These are phyloP conservation scores for Diarsia brunnea DNA, from an alignment of 2,888 invertebrate genomes.

Conservation along the genomic window DNA sequence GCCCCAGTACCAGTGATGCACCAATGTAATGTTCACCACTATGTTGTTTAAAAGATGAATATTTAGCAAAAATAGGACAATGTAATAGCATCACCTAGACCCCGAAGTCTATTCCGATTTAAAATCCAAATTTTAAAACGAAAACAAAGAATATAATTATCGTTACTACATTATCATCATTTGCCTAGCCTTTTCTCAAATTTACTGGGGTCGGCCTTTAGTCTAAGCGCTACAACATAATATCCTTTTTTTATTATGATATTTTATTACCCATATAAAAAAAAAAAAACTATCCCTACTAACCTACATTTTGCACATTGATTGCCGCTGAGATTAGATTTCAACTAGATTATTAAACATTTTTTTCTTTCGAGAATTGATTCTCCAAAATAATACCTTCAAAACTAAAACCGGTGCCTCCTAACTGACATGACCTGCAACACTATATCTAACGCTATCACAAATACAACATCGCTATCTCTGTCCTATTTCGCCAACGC, in stretches of 20 bases:
- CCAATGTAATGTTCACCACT: not conserved
- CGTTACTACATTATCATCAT: not conserved
- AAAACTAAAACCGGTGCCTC: not conserved
- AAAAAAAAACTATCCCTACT: not conserved
- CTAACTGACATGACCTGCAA: not conserved
- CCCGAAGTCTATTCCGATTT: no score
- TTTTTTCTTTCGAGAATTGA: not conserved
- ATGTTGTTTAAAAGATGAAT: not conserved
- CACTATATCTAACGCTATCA: conserved; percentile 11
- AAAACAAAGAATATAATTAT: not conserved
- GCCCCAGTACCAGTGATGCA: not conserved
- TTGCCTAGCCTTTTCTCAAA: no score
- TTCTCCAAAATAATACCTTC: not conserved
- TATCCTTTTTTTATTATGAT: not conserved
- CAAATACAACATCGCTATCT: conserved; percentile 45
- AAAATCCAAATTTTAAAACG: not conserved
- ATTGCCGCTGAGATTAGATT: not conserved
- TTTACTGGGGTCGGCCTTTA: no score
- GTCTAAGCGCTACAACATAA: no score
- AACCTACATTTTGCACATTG: not conserved
- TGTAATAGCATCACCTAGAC: not conserved
- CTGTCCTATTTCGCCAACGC: conserved; percentile 54
- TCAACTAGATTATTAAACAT: not conserved
- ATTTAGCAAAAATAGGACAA: not conserved
- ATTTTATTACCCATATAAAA: not conserved